phyloP scores from a whole-genome alignment of 2,888 invertebrate species.

The Oxyteleia sp. region DNA sequence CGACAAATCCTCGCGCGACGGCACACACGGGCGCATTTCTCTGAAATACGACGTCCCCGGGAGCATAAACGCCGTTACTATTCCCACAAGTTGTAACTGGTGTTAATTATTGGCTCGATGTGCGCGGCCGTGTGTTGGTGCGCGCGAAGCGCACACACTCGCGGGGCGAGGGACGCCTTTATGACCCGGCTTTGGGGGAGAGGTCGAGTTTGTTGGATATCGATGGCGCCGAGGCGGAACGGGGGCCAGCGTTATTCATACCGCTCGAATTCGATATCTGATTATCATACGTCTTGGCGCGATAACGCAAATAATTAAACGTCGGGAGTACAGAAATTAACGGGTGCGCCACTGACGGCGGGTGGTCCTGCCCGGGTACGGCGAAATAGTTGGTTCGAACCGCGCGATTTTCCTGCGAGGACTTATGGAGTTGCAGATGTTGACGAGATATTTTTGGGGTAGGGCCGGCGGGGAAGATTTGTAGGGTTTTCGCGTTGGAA shows the following conservation, averaged over 20 bases:
- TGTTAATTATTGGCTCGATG: conserved; percentile 87
- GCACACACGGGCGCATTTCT: conserved; percentile 86
- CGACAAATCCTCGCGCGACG: conserved; percentile 85
- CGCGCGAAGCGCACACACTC: conserved; percentile 49
- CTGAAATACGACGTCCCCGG: conserved; percentile 87
- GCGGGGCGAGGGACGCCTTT: conserved; percentile 25
- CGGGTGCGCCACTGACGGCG: conserved; percentile 65
- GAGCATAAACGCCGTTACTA: conserved; percentile 87
- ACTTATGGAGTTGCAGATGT: conserved; percentile 44
- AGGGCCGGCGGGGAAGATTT: conserved; percentile 25
- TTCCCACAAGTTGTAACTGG: conserved; percentile 88
- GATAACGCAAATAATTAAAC: conserved; percentile 85
- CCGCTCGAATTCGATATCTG: conserved; percentile 84
- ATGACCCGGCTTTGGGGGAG: conserved; percentile 24
- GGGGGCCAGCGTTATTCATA: conserved; percentile 80
- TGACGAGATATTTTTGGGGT: conserved; percentile 38
- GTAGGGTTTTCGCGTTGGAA: conserved; percentile 2
- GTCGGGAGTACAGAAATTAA: conserved; percentile 76
- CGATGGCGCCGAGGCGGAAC: conserved; percentile 39
- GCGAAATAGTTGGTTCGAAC: conserved; percentile 53
- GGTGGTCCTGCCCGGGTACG: conserved; percentile 57
- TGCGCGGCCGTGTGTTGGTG: conserved; percentile 74
- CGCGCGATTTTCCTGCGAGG: conserved; percentile 19
- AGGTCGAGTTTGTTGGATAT: conserved; percentile 65
- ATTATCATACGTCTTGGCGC: conserved; percentile 84